Evolutionary conservation across 2,113 vertebrate genomes (phyloP).

Genomic region (Barnardius zonarius): DNA sequence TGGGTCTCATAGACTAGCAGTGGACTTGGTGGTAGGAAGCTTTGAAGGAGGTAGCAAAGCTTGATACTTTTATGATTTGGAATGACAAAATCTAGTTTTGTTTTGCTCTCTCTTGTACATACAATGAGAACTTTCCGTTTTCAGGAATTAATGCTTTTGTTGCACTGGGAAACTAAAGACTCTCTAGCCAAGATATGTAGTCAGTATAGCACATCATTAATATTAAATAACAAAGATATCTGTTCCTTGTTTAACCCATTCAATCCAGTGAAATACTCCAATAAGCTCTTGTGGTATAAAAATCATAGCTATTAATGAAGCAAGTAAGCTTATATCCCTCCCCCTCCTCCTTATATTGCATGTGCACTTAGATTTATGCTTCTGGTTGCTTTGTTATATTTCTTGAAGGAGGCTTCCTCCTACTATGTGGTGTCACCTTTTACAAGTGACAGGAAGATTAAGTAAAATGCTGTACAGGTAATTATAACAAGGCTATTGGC

Average conservation of each 20-base stretch:
- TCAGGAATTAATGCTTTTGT: not conserved
- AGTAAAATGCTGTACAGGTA: constrained; percentile 19
- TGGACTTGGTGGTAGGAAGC: not conserved
- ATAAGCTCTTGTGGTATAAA: not conserved
- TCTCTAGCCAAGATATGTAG: not conserved
- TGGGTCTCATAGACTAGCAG: not conserved
- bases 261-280: not conserved
- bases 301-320: not conserved
- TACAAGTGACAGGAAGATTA: constrained; percentile 37
- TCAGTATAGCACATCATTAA: not conserved
- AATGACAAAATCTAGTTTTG: not conserved
- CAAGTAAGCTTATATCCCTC: not conserved
- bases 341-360: not conserved
- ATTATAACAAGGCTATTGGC: constrained; percentile 46
- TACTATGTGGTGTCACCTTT: constrained; percentile 3
- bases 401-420: constrained; percentile 17
- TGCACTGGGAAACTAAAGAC: not conserved
- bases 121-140: not conserved
- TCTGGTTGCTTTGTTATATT: not conserved
- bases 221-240: not conserved
- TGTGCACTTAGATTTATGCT: not conserved
- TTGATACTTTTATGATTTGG: not conserved
- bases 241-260: not conserved
- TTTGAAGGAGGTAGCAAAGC: not conserved
- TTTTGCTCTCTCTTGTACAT: not conserved